Percentiles rank a stretch among this genome's conserved stretches.
Conservation (phyloP, 2,113 vertebrate species). For the Clarias magur region DNA sequence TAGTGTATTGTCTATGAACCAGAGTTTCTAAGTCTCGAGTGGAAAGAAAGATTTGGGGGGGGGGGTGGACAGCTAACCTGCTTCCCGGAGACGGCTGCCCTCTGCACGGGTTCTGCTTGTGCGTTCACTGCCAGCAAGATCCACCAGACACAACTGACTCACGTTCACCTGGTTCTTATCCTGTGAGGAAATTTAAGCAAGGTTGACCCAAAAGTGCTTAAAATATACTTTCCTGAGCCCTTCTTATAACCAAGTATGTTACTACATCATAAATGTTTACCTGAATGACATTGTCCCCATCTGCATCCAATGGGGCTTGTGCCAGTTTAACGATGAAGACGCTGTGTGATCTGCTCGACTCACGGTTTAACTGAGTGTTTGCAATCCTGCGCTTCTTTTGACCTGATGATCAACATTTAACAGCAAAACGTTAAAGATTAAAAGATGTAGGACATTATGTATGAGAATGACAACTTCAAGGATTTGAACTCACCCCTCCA, state of each 20-base stretch:
- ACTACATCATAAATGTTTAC: conserved; percentile 62
- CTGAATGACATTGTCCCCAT: conserved; percentile 90
- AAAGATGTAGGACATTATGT: not conserved
- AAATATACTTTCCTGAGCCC: not conserved
- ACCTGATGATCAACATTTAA: conserved; percentile 57
- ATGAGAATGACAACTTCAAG: not conserved
- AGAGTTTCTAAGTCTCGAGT: not conserved
- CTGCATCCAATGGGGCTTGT: conserved; percentile 89
- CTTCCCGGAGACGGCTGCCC: conserved; percentile 88
- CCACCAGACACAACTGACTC: conserved; percentile 92
- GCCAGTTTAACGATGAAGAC: conserved; percentile 92
- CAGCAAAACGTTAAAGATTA: not conserved
- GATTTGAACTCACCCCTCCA: conserved; percentile 82
- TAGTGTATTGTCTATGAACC: not conserved
- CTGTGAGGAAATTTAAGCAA: conserved; percentile 62
- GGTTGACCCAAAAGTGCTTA: not conserved
- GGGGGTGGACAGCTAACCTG: conserved; percentile 66
- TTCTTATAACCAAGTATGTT: not conserved
- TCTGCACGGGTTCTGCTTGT: conserved; percentile 92
- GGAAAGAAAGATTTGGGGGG: too few relatives aligned
- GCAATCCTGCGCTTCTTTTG: conserved; percentile 79
- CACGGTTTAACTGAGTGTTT: conserved; percentile 88
- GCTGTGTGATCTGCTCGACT: conserved; percentile 93
- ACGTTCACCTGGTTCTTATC: conserved; percentile 88
- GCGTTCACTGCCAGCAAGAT: conserved; percentile 94